Conservation (phyloP, 2,113 vertebrate species). For the Zosterops japonicus region DNA sequence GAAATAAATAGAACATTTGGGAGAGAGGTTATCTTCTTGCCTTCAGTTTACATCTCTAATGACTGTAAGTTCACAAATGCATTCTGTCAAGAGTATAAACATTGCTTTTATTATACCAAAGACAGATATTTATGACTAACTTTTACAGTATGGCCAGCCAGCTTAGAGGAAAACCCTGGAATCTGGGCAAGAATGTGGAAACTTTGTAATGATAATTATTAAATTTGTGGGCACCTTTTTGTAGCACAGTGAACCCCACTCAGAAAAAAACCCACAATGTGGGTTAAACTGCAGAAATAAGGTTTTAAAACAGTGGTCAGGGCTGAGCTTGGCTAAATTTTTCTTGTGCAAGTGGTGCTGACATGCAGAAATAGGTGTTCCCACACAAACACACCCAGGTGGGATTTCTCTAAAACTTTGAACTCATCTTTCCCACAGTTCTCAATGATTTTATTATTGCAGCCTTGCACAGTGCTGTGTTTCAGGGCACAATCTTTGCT, state of each 20-base stretch:
- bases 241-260: neutral
- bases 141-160: conserved; percentile 39
- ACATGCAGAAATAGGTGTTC: neutral
- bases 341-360: neutral
- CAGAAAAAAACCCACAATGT: neutral
- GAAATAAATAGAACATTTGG: conserved; percentile 75
- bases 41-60: conserved; percentile 75
- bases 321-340: neutral
- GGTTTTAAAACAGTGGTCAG: neutral
- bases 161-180: conserved; percentile 55
- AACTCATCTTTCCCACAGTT: neutral
- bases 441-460: neutral
- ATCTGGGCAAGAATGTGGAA: conserved; percentile 41
- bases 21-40: conserved; percentile 74
- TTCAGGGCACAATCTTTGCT: neutral
- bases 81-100: conserved; percentile 69
- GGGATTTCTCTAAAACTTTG: neutral
- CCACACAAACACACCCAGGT: neutral
- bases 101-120: conserved; percentile 69
- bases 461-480: neutral
- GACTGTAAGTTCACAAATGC: conserved; percentile 73
- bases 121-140: conserved; percentile 62
- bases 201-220: neutral
- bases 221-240: neutral
- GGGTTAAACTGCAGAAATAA: neutral